These are phyloP conservation scores for Hydropotes inermis DNA, from an alignment of 2,113 vertebrate species.

Conservation along the genomic window DNA sequence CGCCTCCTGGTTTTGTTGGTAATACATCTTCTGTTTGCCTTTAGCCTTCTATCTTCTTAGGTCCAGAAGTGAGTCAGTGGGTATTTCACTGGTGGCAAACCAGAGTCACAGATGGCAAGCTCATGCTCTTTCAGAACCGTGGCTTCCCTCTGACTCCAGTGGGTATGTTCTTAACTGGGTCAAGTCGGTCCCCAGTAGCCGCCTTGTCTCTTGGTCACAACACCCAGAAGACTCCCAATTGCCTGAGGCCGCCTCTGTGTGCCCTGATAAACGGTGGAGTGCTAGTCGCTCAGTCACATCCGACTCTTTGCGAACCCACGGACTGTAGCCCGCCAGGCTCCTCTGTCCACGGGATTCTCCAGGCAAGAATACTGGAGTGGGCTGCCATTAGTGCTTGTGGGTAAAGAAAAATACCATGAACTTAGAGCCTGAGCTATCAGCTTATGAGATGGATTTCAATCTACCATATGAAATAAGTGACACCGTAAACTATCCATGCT, in stretches of 20 bases:
- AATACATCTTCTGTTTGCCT: not conserved
- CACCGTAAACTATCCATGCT: not conserved
- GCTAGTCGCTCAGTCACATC: not conserved
- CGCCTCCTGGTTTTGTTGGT: not conserved
- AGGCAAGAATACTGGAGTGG: not conserved
- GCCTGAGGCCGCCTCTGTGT: not conserved
- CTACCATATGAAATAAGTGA: not conserved
- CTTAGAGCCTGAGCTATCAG: not conserved
- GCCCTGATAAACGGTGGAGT: not conserved
- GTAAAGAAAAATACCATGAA: not conserved
- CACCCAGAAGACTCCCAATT: not conserved
- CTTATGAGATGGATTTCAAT: not conserved
- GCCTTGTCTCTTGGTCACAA: not conserved
- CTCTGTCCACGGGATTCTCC: not conserved
- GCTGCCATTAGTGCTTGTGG: not conserved
- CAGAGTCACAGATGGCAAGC: not conserved
- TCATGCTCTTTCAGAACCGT: not conserved
- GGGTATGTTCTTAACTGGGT: too few relatives aligned
- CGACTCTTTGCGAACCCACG: rapidly evolving
- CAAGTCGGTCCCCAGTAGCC: rapidly evolving
- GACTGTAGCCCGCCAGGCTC: not conserved
- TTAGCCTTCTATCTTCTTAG: not conserved
- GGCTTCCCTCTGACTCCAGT: not conserved
- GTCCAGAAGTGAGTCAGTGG: not conserved
- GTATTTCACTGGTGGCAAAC: not conserved